Percentiles rank a stretch among this genome's conserved stretches.
phyloP scores from a whole-genome alignment of 2,797 vertebrate genomes.

The Halcyon smyrnensis region DNA sequence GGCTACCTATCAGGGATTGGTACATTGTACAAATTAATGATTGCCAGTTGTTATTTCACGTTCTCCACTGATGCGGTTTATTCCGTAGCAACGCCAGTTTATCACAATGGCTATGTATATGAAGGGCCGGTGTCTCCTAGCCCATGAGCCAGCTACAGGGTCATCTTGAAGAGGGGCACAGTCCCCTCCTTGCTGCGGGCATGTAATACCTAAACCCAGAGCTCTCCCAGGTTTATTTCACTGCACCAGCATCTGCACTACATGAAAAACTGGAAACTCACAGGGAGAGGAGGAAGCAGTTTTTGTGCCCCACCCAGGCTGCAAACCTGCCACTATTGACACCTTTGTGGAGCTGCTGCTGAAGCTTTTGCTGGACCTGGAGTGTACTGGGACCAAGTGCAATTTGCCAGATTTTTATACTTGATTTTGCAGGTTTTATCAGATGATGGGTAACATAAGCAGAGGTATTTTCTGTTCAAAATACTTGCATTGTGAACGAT shows the following conservation, averaged over 20 bases:
- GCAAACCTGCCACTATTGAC: rapidly evolving
- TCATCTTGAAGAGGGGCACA: too few relatives aligned
- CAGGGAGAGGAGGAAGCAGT: neutral
- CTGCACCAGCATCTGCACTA: neutral
- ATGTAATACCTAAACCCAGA: neutral
- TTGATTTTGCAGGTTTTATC: neutral
- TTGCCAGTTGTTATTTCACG: neutral
- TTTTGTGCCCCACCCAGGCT: neutral
- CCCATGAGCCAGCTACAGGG: neutral
- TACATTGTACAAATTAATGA: neutral
- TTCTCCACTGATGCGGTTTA: neutral
- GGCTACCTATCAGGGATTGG: neutral
- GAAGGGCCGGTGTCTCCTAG: neutral
- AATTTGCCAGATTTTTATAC: neutral
- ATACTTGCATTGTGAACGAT: neutral
- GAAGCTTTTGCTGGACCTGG: neutral
- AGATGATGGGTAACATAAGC: neutral
- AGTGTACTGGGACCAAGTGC: neutral
- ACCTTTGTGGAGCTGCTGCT: neutral
- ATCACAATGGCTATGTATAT: rapidly evolving
- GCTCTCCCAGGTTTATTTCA: neutral
- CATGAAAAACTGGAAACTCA: neutral
- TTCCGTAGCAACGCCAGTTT: neutral
- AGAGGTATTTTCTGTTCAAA: neutral
- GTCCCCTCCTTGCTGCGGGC: neutral